Percentiles rank a stretch among this genome's conserved stretches.
These are phyloP conservation scores for Diadophis punctatus DNA, from an alignment of 2,113 vertebrate genomes.

Conservation along the genomic window DNA sequence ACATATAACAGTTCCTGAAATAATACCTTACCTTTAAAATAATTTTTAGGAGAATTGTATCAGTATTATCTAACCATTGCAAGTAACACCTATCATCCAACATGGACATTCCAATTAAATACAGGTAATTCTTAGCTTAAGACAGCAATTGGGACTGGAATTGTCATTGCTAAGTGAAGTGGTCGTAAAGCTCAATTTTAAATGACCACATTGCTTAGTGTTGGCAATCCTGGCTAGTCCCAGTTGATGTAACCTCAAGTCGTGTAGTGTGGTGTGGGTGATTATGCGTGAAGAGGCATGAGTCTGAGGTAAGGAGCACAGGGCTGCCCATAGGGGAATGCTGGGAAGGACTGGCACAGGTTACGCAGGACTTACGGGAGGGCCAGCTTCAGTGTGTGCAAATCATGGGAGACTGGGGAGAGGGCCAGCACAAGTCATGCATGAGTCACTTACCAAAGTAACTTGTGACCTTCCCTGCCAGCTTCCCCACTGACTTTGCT, in stretches of 20 bases:
- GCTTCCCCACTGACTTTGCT: not conserved
- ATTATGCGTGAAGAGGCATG: not conserved
- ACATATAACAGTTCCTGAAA: not conserved
- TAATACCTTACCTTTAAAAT: not conserved
- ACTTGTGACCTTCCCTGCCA: not conserved
- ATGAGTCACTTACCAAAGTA: not conserved
- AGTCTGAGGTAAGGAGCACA: not conserved
- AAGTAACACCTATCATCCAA: not conserved
- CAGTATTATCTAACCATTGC: not conserved
- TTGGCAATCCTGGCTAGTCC: not conserved
- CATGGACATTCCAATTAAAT: not conserved
- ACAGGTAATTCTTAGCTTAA: not conserved
- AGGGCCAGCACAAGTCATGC: not conserved
- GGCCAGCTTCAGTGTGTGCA: not conserved
- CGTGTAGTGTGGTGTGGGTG: not conserved
- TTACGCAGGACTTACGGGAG: not conserved
- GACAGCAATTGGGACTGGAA: not conserved
- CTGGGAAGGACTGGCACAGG: not conserved
- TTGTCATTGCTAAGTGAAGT: not conserved
- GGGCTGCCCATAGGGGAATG: not conserved
- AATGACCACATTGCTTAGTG: not conserved
- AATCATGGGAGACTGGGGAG: not conserved
- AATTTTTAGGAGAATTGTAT: not conserved
- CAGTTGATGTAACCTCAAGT: not conserved
- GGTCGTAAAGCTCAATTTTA: not conserved